A percentile compares a stretch with the other conserved stretches of the same genome.
Conservation (phyloP, 92 coral and sea anemone genomes). For the Paragorgia papillata region DNA sequence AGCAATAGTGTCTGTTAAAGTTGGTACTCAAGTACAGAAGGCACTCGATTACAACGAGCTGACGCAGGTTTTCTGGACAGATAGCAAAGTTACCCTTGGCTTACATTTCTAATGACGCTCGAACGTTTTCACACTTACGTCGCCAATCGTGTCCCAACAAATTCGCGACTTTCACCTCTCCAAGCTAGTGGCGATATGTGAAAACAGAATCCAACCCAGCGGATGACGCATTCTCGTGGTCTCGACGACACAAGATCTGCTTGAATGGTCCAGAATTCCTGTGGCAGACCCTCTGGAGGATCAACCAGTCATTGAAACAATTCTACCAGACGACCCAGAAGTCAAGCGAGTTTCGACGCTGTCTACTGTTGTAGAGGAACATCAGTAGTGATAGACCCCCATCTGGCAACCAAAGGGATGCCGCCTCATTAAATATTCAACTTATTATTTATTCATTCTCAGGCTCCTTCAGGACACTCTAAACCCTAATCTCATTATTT, state of each 20-base stretch:
- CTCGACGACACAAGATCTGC: conserved; percentile 24
- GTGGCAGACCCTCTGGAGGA: conserved; percentile 29
- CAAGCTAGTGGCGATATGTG: conserved; percentile 45
- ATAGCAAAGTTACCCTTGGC: conserved; percentile 40
- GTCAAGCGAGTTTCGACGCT: conserved; percentile 26
- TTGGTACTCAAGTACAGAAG: too few species aligned
- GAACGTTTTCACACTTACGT: conserved; percentile 43
- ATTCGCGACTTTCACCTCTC: conserved; percentile 43
- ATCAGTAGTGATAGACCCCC: too few species aligned
- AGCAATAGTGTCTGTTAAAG: too few species aligned
- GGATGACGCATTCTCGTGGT: conserved; percentile 42
- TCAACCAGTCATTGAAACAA: background rate
- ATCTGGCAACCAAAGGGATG: too few species aligned
- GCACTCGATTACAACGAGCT: too few species aligned
- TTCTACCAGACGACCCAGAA: conserved; percentile 46
- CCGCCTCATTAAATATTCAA: too few species aligned
- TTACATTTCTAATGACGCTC: conserved; percentile 22
- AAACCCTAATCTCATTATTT: too few species aligned
- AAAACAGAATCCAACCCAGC: conserved; percentile 44
- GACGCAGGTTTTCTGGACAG: conserved; percentile 50
- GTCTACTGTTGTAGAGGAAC: background rate
- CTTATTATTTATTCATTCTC: too few species aligned
- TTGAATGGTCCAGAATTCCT: conserved; percentile 37
- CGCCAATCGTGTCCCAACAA: conserved; percentile 43
- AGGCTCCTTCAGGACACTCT: too few species aligned